Evolutionary conservation across 1,140 invertebrate species (phyloP), one percentile per base, ranked within the genome.

Genomic region (Hycleus phaleratus): DNA sequence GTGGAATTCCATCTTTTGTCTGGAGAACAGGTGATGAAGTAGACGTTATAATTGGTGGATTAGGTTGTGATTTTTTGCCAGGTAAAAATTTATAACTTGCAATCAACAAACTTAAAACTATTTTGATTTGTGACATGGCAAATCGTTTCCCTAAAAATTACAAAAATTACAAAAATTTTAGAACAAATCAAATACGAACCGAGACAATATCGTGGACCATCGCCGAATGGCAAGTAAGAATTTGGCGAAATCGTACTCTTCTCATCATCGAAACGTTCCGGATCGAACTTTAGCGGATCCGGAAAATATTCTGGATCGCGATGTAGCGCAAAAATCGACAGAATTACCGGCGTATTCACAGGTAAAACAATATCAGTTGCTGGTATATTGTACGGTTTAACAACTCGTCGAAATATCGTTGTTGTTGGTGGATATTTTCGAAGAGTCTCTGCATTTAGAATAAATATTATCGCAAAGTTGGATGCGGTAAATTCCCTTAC

Each of bases 221-320:
- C 82, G 38, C 85, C 86, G 65, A 90, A 90, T 1, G 85, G 83
- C 11, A 88, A 75, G 63, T 81, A 87, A 0, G 79, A 66, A 76
- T 80, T 2, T 74, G 77, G 66, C 79, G 81, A 40, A 81, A 73
- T 8, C 69, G 62, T 42, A n/a, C 2, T 42, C 5, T 32, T 11
- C 4, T 42, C 2, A 42, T 42, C 2, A 42, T 42, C 9, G 40
- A 42, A 42, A 76, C 71, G 18, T 69, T 73, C 72, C 0, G 85
- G 85, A 71, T 84, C 76, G 65, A 84, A 85, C 6, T 68, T 69
- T 10, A 82, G 72, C 0, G 87, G 85, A 50, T 87, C 74, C 0
- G 82, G 79, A 68, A 79, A 88, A 58, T 78, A 75, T 47, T 81
- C 67, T 0, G 77, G 66, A 62, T 86, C 78, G 7, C 63, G 68